Percentiles rank a stretch among this genome's conserved stretches.
These are phyloP conservation scores for Porites cylindrica DNA, from an alignment of 92 coral and sea anemone species.

Conservation along the genomic window DNA sequence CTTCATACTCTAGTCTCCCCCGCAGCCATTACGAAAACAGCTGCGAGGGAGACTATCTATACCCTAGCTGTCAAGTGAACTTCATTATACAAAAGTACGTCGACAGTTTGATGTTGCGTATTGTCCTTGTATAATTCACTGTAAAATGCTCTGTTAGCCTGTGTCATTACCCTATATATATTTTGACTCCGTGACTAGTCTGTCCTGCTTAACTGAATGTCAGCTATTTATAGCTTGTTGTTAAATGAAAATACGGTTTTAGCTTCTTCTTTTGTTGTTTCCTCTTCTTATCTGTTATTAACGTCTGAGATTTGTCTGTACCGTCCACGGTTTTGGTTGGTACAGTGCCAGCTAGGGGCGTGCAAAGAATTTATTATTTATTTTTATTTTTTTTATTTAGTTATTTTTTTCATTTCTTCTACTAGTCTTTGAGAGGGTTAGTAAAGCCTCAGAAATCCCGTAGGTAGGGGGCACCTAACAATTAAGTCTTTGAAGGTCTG, in stretches of 20 bases:
- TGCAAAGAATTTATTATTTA: too few relatives aligned
- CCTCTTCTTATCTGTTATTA: neutral
- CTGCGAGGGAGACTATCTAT: too few relatives aligned
- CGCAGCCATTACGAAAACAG: too few relatives aligned
- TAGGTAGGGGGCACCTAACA: too few relatives aligned
- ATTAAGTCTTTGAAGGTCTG: too few relatives aligned
- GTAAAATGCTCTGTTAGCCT: neutral
- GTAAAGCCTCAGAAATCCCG: too few relatives aligned
- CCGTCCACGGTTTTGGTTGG: neutral
- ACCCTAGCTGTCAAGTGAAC: too few relatives aligned
- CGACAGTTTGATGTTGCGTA: neutral
- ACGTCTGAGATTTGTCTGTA: neutral
- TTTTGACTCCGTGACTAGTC: constrained; percentile 4
- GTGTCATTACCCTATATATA: neutral
- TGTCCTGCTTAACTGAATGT: neutral
- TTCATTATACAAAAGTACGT: neutral
- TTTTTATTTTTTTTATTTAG: too few relatives aligned
- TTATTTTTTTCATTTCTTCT: too few relatives aligned
- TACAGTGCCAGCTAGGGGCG: neutral
- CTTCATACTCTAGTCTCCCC: too few relatives aligned
- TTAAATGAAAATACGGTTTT: constrained; percentile 30
- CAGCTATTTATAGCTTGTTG: constrained; percentile 16
- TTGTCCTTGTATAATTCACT: neutral
- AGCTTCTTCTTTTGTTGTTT: constrained; percentile 5
- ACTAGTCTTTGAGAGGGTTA: too few relatives aligned